Base-by-base conservation (phyloP, 2,797 vertebrate species). In the Anomalospiza imberbis region DNA sequence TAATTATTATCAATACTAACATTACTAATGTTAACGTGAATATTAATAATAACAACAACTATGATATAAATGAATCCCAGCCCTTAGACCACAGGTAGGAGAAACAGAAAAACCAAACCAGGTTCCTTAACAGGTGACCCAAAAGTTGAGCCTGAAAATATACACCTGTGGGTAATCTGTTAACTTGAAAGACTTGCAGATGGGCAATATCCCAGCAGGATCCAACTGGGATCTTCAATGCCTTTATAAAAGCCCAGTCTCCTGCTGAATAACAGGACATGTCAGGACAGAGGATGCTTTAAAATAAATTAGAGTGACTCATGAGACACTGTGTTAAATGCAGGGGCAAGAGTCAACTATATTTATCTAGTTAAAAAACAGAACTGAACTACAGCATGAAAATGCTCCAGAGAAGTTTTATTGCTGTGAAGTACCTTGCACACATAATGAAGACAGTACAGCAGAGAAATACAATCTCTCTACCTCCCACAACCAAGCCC, bases 231-330 rank as follows among this genome's bases (percentile, higher is more conserved):
- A 73, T 91, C 40, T 54, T 81, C 62, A 76, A 16, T 4, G 20
- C 32, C 84, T 17, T 3, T 9, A 67, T 53, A 90, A 88, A 92
- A 78, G 36, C 44, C 9, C 21, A 10, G 40, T 36, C 34, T 72
- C n/a, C 61, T 40, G 62, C 61, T 93, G 80, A 81, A 6, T 60
- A 92, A 91, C 87, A 92, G 79, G 73, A 89, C 44, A 1, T 54
- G 73, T 92, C 82, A 93, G 55, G 91, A 93, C 76, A 94, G 62
- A 83, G 62, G 76, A 79, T 31, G 61, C 45, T 88, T 60, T 20
- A 45, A 95, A 85, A 92, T 73, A 91, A 93, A 94, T 66, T 40
- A 78, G 58, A 76, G 31, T 62, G 85, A 93, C 61, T 92, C 57
- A 76, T n/a, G 48, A 92, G 83, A 91, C 4, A 3, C 28, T 1